Base-by-base conservation (phyloP, 1,140 invertebrate genomes). In the Meteorus sp. region DNA sequence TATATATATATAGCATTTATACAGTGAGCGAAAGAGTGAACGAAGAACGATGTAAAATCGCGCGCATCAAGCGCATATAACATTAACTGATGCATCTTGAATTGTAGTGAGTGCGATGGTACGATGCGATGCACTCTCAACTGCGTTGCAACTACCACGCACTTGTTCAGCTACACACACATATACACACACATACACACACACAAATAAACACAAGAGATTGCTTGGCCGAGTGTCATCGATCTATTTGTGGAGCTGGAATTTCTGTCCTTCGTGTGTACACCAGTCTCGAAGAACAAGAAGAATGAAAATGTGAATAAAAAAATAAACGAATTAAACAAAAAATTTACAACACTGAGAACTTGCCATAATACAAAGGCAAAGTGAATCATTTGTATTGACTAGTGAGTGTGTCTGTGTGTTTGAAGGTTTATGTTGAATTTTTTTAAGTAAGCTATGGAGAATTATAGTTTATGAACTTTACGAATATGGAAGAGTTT, bases 241-340 rank as follows among this genome's bases (percentile, higher is more conserved):
- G 76, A 77, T 80, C 77, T 77, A 78, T 78, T 78, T 78, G 74
- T 68, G 63, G 72, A 73, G 70, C 67, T 68, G 74, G 76, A 78
- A 78, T 78, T 78, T 76, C 74, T 74, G 72, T 64, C 72, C 70
- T 74, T 69, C 68, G 66, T 56, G 52, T 22, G 15, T 13, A 9
- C 23, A 13, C 43, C 25, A n/a, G n/a, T n/a, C n/a, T n/a, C n/a
- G 23, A 1, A 37, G 50, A 59, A n/a, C n/a, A n/a, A n/a, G 17
- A 52, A 43, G 44, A 37, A 17, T 20, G 41, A 29, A 22, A 20
- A 1, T 27, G 25, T 43, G 25, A 22, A 20, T 5, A 50, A 29
- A n/a, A n/a, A n/a, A n/a, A n/a, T n/a, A n/a, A n/a, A n/a, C n/a
- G n/a, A n/a, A n/a, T n/a, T n/a, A n/a, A n/a, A n/a, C n/a, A n/a